phyloP scores from a whole-genome alignment of 2,888 invertebrate species.

The Unio delphinus region DNA sequence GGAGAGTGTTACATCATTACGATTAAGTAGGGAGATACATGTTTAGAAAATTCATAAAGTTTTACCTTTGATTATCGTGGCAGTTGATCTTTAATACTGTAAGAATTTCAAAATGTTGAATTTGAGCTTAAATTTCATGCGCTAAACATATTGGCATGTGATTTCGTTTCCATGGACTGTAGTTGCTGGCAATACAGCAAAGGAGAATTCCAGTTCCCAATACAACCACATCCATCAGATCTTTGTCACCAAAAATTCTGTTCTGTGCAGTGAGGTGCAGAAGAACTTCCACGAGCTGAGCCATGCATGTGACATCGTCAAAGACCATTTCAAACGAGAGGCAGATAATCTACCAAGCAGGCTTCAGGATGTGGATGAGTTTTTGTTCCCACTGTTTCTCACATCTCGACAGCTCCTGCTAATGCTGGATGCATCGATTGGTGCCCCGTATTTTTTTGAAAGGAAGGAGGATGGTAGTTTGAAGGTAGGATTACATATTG shows the following conservation, averaged over 20 bases:
- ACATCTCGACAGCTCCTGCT: slow-evolving; percentile 59
- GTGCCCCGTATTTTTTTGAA: slow-evolving; percentile 52
- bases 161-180: too few relatives aligned
- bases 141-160: too few relatives aligned
- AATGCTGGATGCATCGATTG: slow-evolving; percentile 59
- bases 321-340: slow-evolving; percentile 31
- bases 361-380: slow-evolving; percentile 41
- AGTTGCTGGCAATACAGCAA: too few relatives aligned
- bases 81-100: too few relatives aligned
- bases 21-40: too few relatives aligned
- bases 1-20: too few relatives aligned
- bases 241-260: slow-evolving; percentile 63
- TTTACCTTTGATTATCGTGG: too few relatives aligned
- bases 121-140: too few relatives aligned
- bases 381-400: slow-evolving; percentile 55
- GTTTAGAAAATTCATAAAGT: too few relatives aligned
- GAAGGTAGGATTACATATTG: slow-evolving; percentile 18
- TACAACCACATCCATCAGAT: slow-evolving; percentile 41
- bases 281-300: slow-evolving; percentile 61
- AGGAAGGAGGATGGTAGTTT: slow-evolving; percentile 54
- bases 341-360: slow-evolving; percentile 33
- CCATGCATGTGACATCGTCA: slow-evolving; percentile 43
- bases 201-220: background rate
- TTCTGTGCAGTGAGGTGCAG: slow-evolving; percentile 60
- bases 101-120: too few relatives aligned